These are phyloP conservation scores for Aphidoletes aphidimyza DNA, from an alignment of 2,888 invertebrate genomes.

Conservation along the genomic window DNA sequence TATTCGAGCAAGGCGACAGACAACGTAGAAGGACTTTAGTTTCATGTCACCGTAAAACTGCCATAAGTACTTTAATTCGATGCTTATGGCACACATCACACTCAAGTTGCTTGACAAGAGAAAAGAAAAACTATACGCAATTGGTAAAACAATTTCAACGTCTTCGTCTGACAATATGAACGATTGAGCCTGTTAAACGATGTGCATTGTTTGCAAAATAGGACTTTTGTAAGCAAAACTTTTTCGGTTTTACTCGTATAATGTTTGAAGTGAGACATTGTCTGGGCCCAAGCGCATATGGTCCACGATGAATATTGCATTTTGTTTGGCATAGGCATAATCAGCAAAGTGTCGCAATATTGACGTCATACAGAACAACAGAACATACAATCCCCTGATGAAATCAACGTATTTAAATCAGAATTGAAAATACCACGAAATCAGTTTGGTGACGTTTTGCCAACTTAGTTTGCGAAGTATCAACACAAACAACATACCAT, in stretches of 20 bases:
- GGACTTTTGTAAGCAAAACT: too few relatives aligned
- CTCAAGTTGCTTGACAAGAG: background rate
- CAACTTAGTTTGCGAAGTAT: too few relatives aligned
- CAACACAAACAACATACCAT: background rate
- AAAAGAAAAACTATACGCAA: background rate
- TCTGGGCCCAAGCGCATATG: too few relatives aligned
- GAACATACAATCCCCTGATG: too few relatives aligned
- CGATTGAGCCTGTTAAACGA: too few relatives aligned
- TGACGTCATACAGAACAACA: too few relatives aligned
- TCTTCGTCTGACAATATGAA: too few relatives aligned
- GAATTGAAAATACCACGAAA: too few relatives aligned
- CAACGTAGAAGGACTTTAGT: background rate
- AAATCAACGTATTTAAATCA: background rate
- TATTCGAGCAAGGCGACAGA: background rate
- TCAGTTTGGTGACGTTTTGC: too few relatives aligned
- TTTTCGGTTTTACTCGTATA: too few relatives aligned
- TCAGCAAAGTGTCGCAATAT: background rate
- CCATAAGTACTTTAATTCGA: constrained; percentile 22
- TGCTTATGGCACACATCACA: background rate
- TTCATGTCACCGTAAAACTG: constrained; percentile 23
- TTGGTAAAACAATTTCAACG: background rate
- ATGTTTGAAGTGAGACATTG: too few relatives aligned
- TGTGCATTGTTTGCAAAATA: too few relatives aligned
- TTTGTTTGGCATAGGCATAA: background rate
- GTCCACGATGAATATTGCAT: background rate